phyloP scores from a whole-genome alignment of 2,113 vertebrate genomes.

The Tachysurus fulvidraco region DNA sequence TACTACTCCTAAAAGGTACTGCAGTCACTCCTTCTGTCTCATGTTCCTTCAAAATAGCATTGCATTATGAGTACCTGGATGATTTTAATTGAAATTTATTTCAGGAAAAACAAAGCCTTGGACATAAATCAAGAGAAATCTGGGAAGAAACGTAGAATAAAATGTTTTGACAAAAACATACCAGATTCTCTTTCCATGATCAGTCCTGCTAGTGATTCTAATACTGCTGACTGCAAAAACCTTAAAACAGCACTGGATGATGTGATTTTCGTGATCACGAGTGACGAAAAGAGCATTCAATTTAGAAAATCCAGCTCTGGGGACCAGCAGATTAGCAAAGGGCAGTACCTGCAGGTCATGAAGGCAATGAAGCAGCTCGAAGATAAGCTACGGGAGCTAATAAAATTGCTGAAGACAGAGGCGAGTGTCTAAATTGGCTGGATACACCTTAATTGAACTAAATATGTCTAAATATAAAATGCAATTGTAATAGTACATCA shows the following conservation, averaged over 20 bases:
- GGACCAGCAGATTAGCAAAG: constrained; percentile 41
- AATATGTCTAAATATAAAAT: background rate
- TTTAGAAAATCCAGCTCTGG: constrained; percentile 68
- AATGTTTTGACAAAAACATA: background rate
- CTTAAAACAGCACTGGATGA: constrained; percentile 34
- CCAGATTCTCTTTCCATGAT: too few species aligned
- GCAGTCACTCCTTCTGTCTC: background rate
- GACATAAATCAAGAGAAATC: background rate
- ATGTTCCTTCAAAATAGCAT: background rate
- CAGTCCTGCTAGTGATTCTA: too few species aligned
- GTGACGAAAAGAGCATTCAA: constrained; percentile 73
- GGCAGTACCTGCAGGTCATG: constrained; percentile 76
- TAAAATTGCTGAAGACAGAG: constrained; percentile 74
- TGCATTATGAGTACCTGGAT: background rate
- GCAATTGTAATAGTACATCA: background rate
- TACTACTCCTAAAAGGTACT: constrained; percentile 51
- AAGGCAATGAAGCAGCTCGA: constrained; percentile 70
- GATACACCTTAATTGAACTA: background rate
- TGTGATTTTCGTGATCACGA: too few species aligned
- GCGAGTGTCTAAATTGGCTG: constrained; percentile 62
- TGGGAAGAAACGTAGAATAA: background rate
- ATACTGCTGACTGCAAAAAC: background rate
- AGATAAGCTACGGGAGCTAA: constrained; percentile 71
- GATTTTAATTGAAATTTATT: background rate
- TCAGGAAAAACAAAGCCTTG: constrained; percentile 18